These are phyloP conservation scores for Papilio dardanus DNA, from an alignment of 1,140 invertebrate genomes.

Conservation along the genomic window DNA sequence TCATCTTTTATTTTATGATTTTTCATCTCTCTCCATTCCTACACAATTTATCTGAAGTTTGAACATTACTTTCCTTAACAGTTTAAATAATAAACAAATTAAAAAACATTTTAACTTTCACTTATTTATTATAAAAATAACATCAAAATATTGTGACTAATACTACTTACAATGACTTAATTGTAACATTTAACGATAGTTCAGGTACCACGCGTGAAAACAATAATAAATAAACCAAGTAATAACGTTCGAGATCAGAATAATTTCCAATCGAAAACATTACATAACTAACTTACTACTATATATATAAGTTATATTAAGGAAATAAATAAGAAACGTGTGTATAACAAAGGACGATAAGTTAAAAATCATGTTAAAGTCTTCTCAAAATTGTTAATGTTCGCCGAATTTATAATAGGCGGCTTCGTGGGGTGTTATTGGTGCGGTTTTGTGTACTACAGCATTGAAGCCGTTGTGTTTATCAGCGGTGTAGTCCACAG, in stretches of 20 bases:
- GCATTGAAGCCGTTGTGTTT: conserved; percentile 87
- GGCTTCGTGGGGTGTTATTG: conserved; percentile 70
- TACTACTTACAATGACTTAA: background rate
- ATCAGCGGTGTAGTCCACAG: conserved; percentile 88
- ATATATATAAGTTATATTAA: background rate
- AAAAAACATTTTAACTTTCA: background rate
- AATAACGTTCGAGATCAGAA: background rate
- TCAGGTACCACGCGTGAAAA: conserved; percentile 10
- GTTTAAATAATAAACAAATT: too few relatives aligned
- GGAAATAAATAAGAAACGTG: background rate
- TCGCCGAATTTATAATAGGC: conserved; percentile 49
- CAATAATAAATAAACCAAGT: conserved; percentile 4
- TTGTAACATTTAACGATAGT: background rate
- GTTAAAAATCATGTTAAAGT: background rate
- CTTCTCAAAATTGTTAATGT: conserved; percentile 1
- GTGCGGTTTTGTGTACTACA: conserved; percentile 80
- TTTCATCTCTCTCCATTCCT: too few relatives aligned
- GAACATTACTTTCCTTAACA: background rate
- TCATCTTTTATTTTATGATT: too few relatives aligned
- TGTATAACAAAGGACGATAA: background rate
- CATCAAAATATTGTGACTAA: background rate
- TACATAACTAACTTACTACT: background rate
- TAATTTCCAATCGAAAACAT: background rate
- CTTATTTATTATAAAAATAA: background rate
- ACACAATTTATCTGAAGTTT: background rate